Percentiles rank a stretch among this genome's conserved stretches.
Evolutionary conservation across 2,888 invertebrate species (phyloP).

Genomic region (Nomada ferruginata): DNA sequence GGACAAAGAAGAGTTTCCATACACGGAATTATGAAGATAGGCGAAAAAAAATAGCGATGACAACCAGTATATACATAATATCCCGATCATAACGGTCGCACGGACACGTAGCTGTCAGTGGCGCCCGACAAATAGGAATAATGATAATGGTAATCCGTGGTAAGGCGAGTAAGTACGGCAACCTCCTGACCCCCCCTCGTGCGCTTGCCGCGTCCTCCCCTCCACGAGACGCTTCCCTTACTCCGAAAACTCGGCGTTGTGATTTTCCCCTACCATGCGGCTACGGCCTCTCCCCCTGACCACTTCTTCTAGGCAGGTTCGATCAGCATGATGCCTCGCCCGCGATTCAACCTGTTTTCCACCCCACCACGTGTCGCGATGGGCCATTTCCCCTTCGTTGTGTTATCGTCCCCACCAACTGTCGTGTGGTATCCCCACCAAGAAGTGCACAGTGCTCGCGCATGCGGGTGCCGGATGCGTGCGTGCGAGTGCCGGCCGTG

Average conservation of each 20-base stretch:
- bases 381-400: conserved; percentile 66
- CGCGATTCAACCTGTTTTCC: conserved; percentile 81
- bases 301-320: conserved; percentile 41
- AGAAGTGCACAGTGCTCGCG: conserved; percentile 43
- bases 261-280: conserved; percentile 63
- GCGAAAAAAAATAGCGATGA: conserved; percentile 33
- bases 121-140: conserved; percentile 75
- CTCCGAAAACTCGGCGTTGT: conserved; percentile 49
- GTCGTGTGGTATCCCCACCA: conserved; percentile 35
- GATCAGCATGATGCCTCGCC: conserved; percentile 79
- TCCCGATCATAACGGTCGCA: conserved; percentile 68
- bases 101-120: conserved; percentile 69
- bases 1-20: conserved; percentile 33
- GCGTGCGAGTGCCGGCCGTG: conserved; percentile 58
- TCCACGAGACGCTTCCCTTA: conserved; percentile 29
- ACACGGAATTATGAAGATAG: conserved; percentile 25
- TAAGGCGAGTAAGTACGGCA: conserved; percentile 80
- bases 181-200: conserved; percentile 72
- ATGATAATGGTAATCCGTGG: conserved; percentile 81
- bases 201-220: conserved; percentile 60
- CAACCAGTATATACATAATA: conserved; percentile 52
- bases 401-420: conserved; percentile 61
- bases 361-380: conserved; percentile 65
- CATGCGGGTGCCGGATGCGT: conserved; percentile 63
- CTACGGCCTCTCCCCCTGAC: conserved; percentile 38